phyloP scores from a whole-genome alignment of 92 coral and sea anemone genomes.

The Metridium senile region DNA sequence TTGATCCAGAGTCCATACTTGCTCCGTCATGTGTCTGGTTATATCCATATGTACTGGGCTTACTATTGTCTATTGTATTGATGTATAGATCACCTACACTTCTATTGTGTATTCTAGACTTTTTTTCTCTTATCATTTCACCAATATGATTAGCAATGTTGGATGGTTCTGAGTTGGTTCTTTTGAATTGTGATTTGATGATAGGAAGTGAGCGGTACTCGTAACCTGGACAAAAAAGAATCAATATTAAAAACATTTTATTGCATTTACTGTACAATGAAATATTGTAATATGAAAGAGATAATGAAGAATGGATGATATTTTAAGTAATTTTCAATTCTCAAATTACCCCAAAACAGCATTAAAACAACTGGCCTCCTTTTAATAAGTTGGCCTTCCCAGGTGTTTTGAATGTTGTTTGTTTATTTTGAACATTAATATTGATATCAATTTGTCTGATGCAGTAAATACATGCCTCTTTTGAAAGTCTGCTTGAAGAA shows the following conservation, averaged over 20 bases:
- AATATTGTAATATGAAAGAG: no score
- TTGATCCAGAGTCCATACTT: constrained; percentile 72
- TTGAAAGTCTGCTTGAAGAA: constrained; percentile 67
- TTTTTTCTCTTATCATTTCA: constrained; percentile 48
- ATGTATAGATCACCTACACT: constrained; percentile 84
- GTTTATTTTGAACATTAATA: no score
- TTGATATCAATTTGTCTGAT: no score
- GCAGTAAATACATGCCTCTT: constrained; percentile 73
- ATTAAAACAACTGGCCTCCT: no score
- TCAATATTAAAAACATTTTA: not conserved
- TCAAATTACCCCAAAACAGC: no score
- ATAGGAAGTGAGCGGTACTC: constrained; percentile 87
- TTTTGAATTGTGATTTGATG: constrained; percentile 62
- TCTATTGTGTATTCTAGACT: constrained; percentile 58
- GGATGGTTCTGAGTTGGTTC: constrained; percentile 93
- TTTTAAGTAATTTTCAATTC: no score
- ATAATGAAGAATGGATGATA: no score
- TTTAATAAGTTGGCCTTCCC: no score
- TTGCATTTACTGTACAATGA: no score
- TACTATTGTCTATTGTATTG: constrained; percentile 58
- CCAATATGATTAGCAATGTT: constrained; percentile 78
- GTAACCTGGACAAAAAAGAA: constrained; percentile 43
- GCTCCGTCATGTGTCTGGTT: constrained; percentile 29
- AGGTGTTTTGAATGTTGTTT: no score
- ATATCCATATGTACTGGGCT: constrained; percentile 28